These are phyloP conservation scores for Eupithecia abbreviata DNA, from an alignment of 2,888 invertebrate species.

Conservation along the genomic window DNA sequence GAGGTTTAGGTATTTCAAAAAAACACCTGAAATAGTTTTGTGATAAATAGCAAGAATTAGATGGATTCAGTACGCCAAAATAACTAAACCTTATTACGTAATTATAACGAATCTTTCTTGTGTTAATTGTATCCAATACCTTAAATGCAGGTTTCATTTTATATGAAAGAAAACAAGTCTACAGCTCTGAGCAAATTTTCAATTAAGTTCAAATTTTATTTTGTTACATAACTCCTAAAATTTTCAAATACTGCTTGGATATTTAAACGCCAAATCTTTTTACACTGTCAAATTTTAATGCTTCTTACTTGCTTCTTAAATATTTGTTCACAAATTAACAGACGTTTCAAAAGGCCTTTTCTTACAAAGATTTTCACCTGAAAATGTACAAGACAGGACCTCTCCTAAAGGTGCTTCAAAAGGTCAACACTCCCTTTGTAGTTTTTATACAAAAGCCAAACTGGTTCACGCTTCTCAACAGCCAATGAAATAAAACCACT, in stretches of 20 bases:
- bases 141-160: background rate
- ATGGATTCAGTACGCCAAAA: background rate
- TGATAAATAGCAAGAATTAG: background rate
- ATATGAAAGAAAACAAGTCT: background rate
- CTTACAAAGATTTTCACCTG: background rate
- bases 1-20: background rate
- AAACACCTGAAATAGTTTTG: background rate
- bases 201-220: background rate
- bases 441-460: constrained; percentile 9
- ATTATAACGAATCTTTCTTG: background rate
- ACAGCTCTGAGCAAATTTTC: background rate
- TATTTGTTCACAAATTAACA: background rate
- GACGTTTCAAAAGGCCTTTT: background rate
- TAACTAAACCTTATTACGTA: background rate
- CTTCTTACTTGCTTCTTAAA: background rate
- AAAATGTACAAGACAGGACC: constrained; percentile 6
- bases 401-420: background rate
- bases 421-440: constrained; percentile 12
- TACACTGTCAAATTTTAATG: background rate
- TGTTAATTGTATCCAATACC: background rate
- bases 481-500: constrained; percentile 28
- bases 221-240: background rate
- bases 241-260: background rate
- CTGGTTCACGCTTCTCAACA: constrained; percentile 26
- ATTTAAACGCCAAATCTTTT: no score